Evolutionary conservation across 2,888 invertebrate genomes (phyloP).

Genomic region (Sarcophaga carnaria): DNA sequence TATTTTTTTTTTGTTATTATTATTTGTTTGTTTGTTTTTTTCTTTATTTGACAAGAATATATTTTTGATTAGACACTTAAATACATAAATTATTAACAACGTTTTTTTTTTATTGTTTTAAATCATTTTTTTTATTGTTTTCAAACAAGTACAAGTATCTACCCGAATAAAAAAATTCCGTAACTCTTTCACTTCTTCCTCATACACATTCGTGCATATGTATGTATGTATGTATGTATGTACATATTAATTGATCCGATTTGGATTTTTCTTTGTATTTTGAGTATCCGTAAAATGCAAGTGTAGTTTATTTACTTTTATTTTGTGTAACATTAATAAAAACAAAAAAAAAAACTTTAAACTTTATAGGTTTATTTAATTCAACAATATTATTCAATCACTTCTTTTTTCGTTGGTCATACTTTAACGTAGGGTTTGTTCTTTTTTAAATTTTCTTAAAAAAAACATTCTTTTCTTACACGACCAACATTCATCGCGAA

Average conservation of each 20-base stretch:
- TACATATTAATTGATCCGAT: slow-evolving; percentile 21
- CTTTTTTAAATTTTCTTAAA: slow-evolving; percentile 17
- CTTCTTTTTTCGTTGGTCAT: background rate
- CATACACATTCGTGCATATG: background rate
- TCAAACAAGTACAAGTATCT: background rate
- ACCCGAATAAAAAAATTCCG: too few species aligned
- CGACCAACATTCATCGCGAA: slow-evolving; percentile 38
- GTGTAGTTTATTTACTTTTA: slow-evolving; percentile 39
- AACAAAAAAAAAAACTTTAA: too few species aligned
- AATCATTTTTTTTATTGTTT: background rate
- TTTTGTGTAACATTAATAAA: background rate
- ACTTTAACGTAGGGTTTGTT: slow-evolving; percentile 4
- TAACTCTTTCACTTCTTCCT: too few species aligned
- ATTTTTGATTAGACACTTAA: slow-evolving; percentile 16
- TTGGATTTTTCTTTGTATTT: slow-evolving; percentile 49
- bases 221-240: background rate
- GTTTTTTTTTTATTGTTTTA: background rate
- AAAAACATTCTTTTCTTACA: slow-evolving; percentile 18
- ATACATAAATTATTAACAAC: slow-evolving; percentile 3
- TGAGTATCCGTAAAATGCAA: slow-evolving; percentile 65
- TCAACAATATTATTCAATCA: slow-evolving; percentile 27
- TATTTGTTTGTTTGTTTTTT: slow-evolving; percentile 7
- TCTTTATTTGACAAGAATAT: slow-evolving; percentile 25
- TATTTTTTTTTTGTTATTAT: background rate
- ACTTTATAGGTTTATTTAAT: background rate